A percentile compares a stretch with the other conserved stretches of the same genome.
Evolutionary conservation across 2,797 vertebrate genomes (phyloP).

Genomic region (Molossus alvarezi): DNA sequence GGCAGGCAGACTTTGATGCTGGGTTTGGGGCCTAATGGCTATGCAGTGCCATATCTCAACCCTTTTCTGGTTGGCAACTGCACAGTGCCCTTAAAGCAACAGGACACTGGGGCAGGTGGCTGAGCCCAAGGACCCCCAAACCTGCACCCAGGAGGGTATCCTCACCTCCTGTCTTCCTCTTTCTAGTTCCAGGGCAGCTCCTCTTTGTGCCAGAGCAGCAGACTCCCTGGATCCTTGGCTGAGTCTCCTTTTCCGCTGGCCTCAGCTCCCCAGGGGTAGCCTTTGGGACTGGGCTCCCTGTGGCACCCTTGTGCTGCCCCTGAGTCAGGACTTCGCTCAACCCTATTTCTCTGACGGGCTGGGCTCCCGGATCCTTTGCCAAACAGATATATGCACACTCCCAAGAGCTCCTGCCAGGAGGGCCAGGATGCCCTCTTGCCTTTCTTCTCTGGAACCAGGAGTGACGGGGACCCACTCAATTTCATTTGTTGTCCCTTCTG

Average conservation of each 20-base stretch:
- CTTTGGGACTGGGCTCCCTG: not conserved
- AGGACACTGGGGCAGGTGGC: not conserved
- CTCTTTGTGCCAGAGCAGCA: not conserved
- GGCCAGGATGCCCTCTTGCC: not conserved
- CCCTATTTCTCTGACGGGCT: not conserved
- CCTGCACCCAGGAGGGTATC: not conserved
- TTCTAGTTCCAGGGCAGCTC: not conserved
- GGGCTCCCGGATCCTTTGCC: not conserved
- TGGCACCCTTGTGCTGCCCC: not conserved
- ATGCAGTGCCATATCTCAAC: not conserved
- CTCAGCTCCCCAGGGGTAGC: not conserved
- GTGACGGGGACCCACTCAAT: not conserved
- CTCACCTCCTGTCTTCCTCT: not conserved
- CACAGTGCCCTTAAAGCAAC: not conserved
- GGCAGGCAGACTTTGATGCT: not conserved
- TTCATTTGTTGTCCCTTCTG: not conserved
- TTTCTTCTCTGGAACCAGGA: slow-evolving; percentile 53
- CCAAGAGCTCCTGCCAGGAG: not conserved
- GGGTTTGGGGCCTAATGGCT: not conserved
- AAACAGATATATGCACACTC: not conserved
- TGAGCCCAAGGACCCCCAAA: not conserved
- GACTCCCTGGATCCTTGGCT: not conserved
- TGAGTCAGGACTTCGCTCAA: not conserved
- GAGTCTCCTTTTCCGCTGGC: not conserved
- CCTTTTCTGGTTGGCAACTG: not conserved